Conservation (phyloP, 2,888 invertebrate species). For the Alloscopus bannaensis region DNA sequence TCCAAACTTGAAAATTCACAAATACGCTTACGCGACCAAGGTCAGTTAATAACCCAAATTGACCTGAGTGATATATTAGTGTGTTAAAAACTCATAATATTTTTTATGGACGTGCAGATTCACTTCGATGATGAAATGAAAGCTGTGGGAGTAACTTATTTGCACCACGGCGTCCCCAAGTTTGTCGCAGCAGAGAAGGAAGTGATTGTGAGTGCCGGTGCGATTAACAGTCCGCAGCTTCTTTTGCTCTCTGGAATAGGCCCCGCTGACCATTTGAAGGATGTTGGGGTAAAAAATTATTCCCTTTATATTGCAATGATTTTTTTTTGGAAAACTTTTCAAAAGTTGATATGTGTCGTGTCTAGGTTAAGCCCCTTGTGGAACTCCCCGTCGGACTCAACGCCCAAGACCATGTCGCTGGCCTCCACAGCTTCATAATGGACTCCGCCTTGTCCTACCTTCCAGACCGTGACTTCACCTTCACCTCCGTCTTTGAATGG, state of each 20-base stretch:
- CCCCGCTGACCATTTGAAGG: conserved; percentile 34
- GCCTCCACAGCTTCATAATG: conserved; percentile 14
- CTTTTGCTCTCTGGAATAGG: conserved; percentile 51
- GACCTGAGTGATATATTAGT: too few relatives aligned
- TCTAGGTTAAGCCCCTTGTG: conserved; percentile 31
- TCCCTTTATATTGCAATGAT: too few relatives aligned
- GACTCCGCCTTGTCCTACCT: conserved; percentile 28
- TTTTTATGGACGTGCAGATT: conserved; percentile 20
- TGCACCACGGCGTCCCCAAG: conserved; percentile 38
- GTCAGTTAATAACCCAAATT: too few relatives aligned
- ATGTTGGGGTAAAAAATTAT: conserved; percentile 34
- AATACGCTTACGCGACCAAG: conserved; percentile 55
- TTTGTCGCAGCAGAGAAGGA: conserved; percentile 37
- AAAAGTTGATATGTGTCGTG: not conserved
- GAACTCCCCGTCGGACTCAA: conserved; percentile 45
- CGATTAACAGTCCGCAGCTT: conserved; percentile 46
- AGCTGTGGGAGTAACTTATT: conserved; percentile 41
- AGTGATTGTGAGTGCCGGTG: conserved; percentile 42
- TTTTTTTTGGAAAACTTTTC: not conserved
- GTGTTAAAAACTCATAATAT: not conserved
- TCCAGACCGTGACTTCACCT: not conserved
- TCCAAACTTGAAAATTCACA: conserved; percentile 39
- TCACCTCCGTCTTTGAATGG: conserved; percentile 11
- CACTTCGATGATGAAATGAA: conserved; percentile 35
- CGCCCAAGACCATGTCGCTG: conserved; percentile 43